phyloP scores from a whole-genome alignment of 2,113 vertebrate genomes.

The Heterocephalus glaber region DNA sequence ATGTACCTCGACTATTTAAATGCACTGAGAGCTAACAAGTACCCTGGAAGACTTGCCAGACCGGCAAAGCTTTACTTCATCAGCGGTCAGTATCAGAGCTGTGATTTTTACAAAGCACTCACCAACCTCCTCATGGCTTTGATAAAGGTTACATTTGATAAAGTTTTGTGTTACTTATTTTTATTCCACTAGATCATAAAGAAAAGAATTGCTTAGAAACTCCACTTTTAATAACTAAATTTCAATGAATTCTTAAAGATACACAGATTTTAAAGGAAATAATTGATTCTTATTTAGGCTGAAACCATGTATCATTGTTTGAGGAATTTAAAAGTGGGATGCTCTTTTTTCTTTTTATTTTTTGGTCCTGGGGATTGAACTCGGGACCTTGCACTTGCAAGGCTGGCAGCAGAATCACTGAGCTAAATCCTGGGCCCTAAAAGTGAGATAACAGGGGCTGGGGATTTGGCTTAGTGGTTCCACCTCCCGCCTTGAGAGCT shows the following conservation, averaged over 20 bases:
- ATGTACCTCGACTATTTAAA: neutral
- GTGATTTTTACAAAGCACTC: neutral
- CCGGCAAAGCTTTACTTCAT: neutral
- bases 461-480: too few relatives aligned
- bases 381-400: too few relatives aligned
- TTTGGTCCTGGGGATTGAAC: too few relatives aligned
- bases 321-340: slow-evolving; percentile 52
- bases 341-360: too few relatives aligned
- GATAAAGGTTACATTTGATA: slow-evolving; percentile 46
- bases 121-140: neutral
- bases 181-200: slow-evolving; percentile 29
- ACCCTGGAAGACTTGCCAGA: neutral
- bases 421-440: too few relatives aligned
- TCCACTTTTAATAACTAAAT: slow-evolving; percentile 37
- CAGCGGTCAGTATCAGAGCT: neutral
- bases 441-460: too few relatives aligned
- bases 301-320: neutral
- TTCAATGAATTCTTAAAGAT: slow-evolving; percentile 54
- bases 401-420: too few relatives aligned
- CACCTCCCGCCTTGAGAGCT: too few relatives aligned
- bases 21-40: neutral
- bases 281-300: slow-evolving; percentile 47
- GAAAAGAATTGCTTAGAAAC: slow-evolving; percentile 23
- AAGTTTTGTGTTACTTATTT: slow-evolving; percentile 28
- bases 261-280: slow-evolving; percentile 47